Conservation (phyloP, 2,888 invertebrate genomes). For the Hirtodrosophila cameraria region DNA sequence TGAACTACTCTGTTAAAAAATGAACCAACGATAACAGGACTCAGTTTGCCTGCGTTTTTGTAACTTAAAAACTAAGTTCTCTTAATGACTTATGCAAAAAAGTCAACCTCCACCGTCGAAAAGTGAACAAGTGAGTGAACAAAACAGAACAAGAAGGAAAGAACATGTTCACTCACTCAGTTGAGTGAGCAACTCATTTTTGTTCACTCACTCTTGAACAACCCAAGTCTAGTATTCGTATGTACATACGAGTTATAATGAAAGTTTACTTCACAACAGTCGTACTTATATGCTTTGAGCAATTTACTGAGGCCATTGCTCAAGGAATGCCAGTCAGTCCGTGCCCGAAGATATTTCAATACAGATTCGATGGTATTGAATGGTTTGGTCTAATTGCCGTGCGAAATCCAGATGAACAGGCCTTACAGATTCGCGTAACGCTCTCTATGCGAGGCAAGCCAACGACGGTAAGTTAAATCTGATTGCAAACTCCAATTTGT, state of each 20-base stretch:
- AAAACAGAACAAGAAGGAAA: too few relatives aligned
- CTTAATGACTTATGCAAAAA: too few relatives aligned
- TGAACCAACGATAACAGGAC: too few relatives aligned
- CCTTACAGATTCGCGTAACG: conserved; percentile 78
- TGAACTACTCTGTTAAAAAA: too few relatives aligned
- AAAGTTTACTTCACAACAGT: conserved; percentile 51
- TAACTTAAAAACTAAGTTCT: too few relatives aligned
- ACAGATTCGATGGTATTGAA: conserved; percentile 83
- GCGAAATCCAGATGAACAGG: conserved; percentile 75
- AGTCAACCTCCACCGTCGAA: too few relatives aligned
- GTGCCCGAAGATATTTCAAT: conserved; percentile 83
- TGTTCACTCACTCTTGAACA: too few relatives aligned
- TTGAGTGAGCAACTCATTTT: too few relatives aligned
- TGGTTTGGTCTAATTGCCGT: conserved; percentile 84
- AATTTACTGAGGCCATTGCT: conserved; percentile 60
- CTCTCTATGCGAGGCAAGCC: conserved; percentile 82
- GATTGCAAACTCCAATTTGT: neutral
- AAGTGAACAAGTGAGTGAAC: too few relatives aligned
- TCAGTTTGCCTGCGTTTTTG: too few relatives aligned
- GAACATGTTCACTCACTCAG: too few relatives aligned
- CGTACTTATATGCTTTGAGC: conserved; percentile 59
- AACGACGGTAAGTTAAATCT: conserved; percentile 75
- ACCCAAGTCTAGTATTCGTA: too few relatives aligned
- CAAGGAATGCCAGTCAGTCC: conserved; percentile 82
- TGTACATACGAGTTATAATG: conserved; percentile 37